Evolutionary conservation across 2,888 invertebrate species (phyloP).

Genomic region (Cepaea hortensis): DNA sequence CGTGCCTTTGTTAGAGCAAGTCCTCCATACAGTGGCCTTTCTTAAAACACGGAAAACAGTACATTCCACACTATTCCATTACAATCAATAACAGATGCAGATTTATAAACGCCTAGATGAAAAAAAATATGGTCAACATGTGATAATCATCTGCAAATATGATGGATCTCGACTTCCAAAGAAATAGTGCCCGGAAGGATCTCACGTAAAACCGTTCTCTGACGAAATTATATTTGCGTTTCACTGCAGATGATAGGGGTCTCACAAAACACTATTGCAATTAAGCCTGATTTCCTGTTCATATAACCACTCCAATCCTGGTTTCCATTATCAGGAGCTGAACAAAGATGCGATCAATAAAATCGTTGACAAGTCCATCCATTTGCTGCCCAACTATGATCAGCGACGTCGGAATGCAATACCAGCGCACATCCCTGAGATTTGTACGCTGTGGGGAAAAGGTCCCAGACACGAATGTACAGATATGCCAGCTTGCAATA

Average conservation of each 20-base stretch:
- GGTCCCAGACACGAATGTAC: no score
- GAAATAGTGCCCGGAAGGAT: not conserved
- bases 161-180: not conserved
- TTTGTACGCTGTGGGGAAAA: not conserved
- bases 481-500: no score
- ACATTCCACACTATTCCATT: no score
- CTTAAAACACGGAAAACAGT: no score
- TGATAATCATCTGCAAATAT: not conserved
- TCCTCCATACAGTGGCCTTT: no score
- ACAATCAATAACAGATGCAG: no score
- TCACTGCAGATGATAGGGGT: not conserved
- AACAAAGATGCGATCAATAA: not conserved
- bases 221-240: not conserved
- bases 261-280: not conserved
- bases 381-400: not conserved
- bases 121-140: not conserved
- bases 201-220: not conserved
- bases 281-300: conserved; percentile 9
- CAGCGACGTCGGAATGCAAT: conserved; percentile 3
- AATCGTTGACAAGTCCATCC: conserved; percentile 13
- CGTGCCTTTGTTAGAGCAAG: no score
- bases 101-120: no score
- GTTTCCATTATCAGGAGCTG: not conserved
- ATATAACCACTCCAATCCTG: not conserved
- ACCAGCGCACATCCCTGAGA: not conserved